Conservation (phyloP, 2,888 invertebrate genomes). For the Pachliopta kotzebuea region DNA sequence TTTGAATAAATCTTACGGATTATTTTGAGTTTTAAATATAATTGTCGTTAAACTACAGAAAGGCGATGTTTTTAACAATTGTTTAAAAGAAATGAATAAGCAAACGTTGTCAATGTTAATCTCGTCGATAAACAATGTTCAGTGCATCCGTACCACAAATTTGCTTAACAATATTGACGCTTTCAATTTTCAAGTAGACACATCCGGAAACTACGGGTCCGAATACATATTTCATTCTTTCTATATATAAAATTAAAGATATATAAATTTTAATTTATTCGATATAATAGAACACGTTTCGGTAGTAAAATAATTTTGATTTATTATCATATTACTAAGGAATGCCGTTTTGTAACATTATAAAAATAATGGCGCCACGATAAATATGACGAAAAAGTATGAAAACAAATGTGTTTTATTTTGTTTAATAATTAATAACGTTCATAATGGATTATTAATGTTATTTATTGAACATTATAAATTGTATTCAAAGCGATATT, state of each 20-base stretch:
- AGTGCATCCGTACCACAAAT: conserved; percentile 41
- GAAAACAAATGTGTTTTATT: conserved; percentile 18
- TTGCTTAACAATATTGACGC: conserved; percentile 45
- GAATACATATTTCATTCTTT: conserved; percentile 6
- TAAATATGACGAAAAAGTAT: conserved; percentile 18
- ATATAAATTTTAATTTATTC: conserved; percentile 25
- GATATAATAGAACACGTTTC: conserved; percentile 8
- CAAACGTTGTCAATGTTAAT: conserved; percentile 29
- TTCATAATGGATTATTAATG: conserved; percentile 5
- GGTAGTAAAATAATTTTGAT: conserved; percentile 23
- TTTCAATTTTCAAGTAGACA: conserved; percentile 49
- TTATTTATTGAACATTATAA: conserved; percentile 11
- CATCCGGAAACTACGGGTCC: conserved; percentile 23
- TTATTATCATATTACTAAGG: conserved; percentile 24
- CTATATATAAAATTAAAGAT: conserved; percentile 8
- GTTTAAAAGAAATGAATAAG: conserved; percentile 15
- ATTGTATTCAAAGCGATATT: conserved; percentile 1
- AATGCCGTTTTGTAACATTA: conserved; percentile 24
- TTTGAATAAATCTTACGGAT: no score
- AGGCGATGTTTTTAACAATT: not conserved
- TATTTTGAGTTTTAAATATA: not conserved
- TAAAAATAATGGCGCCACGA: conserved; percentile 27
- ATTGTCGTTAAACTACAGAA: not conserved
- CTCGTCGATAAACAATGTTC: conserved; percentile 41
- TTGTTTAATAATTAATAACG: conserved; percentile 19